phyloP scores from a whole-genome alignment of 2,888 invertebrate species.

The Rhopalosiphum nymphaeae region DNA sequence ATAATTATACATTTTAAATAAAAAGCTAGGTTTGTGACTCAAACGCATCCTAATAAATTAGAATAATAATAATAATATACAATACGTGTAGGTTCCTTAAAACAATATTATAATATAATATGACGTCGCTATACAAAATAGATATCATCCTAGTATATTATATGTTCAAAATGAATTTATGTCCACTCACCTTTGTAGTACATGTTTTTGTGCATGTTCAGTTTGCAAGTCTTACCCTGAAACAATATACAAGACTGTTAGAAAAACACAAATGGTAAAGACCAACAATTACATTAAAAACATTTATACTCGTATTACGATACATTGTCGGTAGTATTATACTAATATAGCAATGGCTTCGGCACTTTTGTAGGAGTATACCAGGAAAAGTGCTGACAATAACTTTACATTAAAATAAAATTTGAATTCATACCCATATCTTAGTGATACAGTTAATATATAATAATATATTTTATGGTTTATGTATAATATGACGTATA shows the following conservation, averaged over 20 bases:
- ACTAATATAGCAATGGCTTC: neutral
- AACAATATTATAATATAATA: neutral
- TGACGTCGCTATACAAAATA: neutral
- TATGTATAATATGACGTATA: neutral
- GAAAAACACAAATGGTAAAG: neutral
- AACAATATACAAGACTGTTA: conserved; percentile 68
- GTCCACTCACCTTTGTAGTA: conserved; percentile 82
- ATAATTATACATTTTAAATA: neutral
- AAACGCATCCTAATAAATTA: neutral
- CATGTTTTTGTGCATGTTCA: conserved; percentile 89
- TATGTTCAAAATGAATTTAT: conserved; percentile 44
- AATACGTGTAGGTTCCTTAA: neutral
- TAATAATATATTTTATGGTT: neutral
- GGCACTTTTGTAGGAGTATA: neutral
- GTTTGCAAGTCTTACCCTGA: conserved; percentile 81
- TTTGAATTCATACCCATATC: neutral
- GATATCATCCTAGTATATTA: neutral
- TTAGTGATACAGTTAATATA: neutral
- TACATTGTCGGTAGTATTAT: neutral
- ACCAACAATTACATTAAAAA: neutral
- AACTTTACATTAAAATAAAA: neutral
- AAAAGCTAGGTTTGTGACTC: neutral
- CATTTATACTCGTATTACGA: neutral
- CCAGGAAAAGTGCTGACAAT: neutral
- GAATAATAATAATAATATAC: neutral